Evolutionary conservation across 2,888 invertebrate genomes (phyloP), one percentile per base, ranked within the genome.

Genomic region (Conistra vaccinii): DNA sequence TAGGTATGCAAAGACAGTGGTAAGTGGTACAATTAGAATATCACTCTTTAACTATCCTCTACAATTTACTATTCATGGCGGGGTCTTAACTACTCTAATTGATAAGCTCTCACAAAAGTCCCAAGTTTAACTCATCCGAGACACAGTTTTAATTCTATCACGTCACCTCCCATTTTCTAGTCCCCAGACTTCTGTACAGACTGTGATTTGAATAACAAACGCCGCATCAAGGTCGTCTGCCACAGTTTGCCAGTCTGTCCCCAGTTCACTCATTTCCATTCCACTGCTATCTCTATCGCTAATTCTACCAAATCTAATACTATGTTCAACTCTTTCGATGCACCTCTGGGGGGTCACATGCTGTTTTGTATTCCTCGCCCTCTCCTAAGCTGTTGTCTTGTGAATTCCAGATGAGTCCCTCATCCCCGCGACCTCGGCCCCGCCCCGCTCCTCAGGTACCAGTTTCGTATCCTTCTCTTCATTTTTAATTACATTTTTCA

Each of bases 381-480:
- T 88, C 86, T 92, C 95, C 95, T 96, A 95, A 96, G 94, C 93
- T 95, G 92, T 94, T 96, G 94, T 96, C 93, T 96, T 96, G 92
- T 96, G 94, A 92, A 95, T 96, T 96, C 94, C 96, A 96, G 96
- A 96, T 96, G 96, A 96, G 94, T 96, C 96, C 95, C 94, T 90
- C 93, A 95, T 93, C 91, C 96, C 95, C 93, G 96, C 94, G 94
- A 95, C 96, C 92, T 93, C 93, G 95, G 95, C 95, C 92, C 94
- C 96, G 96, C 94, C 95, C 94, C 96, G 96, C 82, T 95, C 96
- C 96, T 95, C 96, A 96, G 96, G 96, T 96, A 96, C 92, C 90
- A 74, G 85, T 90, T 90, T 91, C 88, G 86, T 88, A 89, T 91
- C 92, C 92, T 91, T 91, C 91, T 88, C 85, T 90, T 89, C 86